Conservation (phyloP, 2,113 vertebrate genomes). For the Oriolus oriolus region DNA sequence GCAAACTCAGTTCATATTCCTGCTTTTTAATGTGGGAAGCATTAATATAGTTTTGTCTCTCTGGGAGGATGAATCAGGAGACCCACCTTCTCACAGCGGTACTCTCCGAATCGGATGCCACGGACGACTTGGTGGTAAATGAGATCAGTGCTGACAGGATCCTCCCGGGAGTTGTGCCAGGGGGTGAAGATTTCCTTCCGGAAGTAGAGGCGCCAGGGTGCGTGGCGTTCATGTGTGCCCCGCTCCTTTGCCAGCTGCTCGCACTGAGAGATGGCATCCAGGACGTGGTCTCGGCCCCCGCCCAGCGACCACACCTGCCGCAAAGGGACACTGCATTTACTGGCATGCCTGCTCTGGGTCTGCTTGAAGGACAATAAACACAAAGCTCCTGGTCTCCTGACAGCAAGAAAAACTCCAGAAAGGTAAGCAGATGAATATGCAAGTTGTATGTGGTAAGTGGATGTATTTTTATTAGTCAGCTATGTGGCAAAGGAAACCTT, state of each 20-base stretch:
- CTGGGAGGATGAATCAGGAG: neutral
- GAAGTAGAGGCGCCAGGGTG: slow-evolving; percentile 90
- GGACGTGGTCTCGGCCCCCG: slow-evolving; percentile 83
- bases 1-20: neutral
- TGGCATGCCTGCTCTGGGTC: neutral
- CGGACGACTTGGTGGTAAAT: slow-evolving; percentile 90
- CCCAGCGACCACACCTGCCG: slow-evolving; percentile 88
- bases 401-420: neutral
- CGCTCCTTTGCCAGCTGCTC: slow-evolving; percentile 85
- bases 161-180: slow-evolving; percentile 86
- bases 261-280: slow-evolving; percentile 93
- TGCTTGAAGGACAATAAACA: neutral
- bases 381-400: neutral
- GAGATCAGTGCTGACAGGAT: slow-evolving; percentile 86
- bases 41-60: neutral
- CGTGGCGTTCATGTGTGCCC: slow-evolving; percentile 83
- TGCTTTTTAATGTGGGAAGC: neutral
- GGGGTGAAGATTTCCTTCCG: slow-evolving; percentile 95
- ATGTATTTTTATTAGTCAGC: neutral
- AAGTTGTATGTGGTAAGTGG: neutral
- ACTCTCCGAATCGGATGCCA: slow-evolving; percentile 87
- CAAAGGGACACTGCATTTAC: neutral
- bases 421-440: neutral
- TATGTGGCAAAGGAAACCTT: neutral
- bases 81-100: slow-evolving; percentile 83